Conservation (phyloP, 1,140 invertebrate genomes). For the Choristoneura fumiferana region DNA sequence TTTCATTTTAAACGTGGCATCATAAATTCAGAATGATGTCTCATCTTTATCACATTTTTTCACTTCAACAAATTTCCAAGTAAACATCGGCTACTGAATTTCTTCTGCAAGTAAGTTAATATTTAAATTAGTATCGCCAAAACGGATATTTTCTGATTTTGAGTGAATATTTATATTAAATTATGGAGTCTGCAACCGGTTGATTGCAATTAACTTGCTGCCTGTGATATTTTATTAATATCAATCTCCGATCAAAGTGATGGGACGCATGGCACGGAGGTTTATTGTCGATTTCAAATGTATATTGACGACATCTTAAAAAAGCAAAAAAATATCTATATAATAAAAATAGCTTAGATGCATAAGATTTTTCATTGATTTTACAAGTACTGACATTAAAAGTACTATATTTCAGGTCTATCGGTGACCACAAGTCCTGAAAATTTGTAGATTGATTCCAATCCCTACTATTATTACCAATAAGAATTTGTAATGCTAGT, state of each 20-base stretch:
- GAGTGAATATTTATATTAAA: constrained; percentile 31
- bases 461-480: no score
- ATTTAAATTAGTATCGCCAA: constrained; percentile 11
- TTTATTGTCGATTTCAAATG: no score
- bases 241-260: constrained; percentile 8
- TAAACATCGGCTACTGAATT: constrained; percentile 1
- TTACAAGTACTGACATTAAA: no score
- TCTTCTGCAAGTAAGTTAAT: background rate
- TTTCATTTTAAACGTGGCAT: background rate
- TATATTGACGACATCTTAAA: no score
- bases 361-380: no score
- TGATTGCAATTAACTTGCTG: constrained; percentile 32
- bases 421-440: no score
- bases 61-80: constrained; percentile 3
- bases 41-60: background rate
- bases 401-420: no score
- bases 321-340: no score
- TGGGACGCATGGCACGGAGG: no score
- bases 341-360: no score
- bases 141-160: constrained; percentile 3
- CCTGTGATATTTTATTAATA: constrained; percentile 26
- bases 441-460: no score
- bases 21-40: background rate
- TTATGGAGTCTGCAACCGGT: constrained; percentile 22
- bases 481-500: no score